Base-by-base conservation (phyloP, 2,113 vertebrate species). In the Elgaria multicarinata region DNA sequence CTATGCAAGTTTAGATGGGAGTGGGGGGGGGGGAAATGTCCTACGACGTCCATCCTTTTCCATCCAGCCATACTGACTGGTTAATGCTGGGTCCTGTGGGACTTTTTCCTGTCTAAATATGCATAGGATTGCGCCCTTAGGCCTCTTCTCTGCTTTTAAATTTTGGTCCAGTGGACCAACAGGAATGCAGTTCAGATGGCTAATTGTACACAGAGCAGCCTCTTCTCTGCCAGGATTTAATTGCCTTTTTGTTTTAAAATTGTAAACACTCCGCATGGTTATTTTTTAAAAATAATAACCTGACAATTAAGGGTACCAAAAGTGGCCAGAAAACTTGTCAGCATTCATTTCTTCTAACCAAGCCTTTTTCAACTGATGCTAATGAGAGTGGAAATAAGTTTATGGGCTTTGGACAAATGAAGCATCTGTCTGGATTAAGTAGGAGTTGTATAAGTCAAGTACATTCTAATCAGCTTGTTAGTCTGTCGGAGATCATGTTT, bases 391-490 rank as follows among this genome's bases (percentile, higher is more conserved):
- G 83, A 89, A 85, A 67, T 33, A 85, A 89, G n/a, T 89, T 82
- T 89, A 83, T 75, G 55, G 71, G 62, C 28, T 89, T 67, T 39
- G 74, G 72, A 89, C 44, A 84, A 84, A 69, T 8, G 58, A 89
- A 83, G 42, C 80, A 83, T 83, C 58, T 83, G 80, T 28, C 42
- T 89, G 44, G 42, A 89, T 89, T 89, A 83, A 83, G 62, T 12
- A 82, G 64, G n/a, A 53, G 74, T 53, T n/a, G 74, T 85, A 33
- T 84, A 77, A 85, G 44, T 89, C 44, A 89, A 55, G n/a, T 84
- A 39, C 82, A 89, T 84, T 89, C 64, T 84, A 89, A 84, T 78
- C 81, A 89, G 62, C 74, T 89, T 89, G 88, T 84, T 84, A 84
- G 72, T 33, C 64, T 76, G 82, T 77, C 88, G 67, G 75, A 77